Base-by-base conservation (phyloP, 2,888 invertebrate species). In the Troides aeacus region DNA sequence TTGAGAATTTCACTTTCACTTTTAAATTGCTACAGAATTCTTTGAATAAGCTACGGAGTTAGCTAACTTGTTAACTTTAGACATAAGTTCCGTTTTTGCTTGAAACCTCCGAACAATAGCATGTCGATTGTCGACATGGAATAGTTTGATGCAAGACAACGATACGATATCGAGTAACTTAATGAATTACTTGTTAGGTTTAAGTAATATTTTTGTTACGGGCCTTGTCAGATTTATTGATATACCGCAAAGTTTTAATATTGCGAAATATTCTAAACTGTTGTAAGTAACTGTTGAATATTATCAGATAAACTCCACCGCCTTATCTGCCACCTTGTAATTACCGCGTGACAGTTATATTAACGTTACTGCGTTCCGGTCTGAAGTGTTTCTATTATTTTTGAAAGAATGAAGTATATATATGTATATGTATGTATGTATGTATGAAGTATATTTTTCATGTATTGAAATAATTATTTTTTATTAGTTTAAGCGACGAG, bases 41-140 rank as follows among this genome's bases (percentile, higher is more conserved):
- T 58, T 62, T 62, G 66, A 65, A 64, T 21, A 21, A 17, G 12
- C 15, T 15, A 15, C 1, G 46, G 15, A 46, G 15, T 46, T 46
- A 46, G 46, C 46, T 15, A 46, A 10, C 46, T 46, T 46, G 15
- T 46, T 46, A 46, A 12, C 46, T 12, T 46, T 1, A 1, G 10
- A n/a, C 2, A 59, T 66, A 70, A 59, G 66, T 50, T 59, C 17
- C 53, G 23, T 59, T 63, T 66, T 56, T 66, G 1, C 59, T 24
- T 50, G 63, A 39, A 58, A 39, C 18, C 23, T 66, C 30, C 42
- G 46, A 73, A 84, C 83, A 85, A 84, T 79, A 75, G 79, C 76
- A 76, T 79, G 80, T 80, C 83, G 82, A 84, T 84, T 75, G 79
- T 76, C 74, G 71, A 78, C 74, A 79, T 84, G 84, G 86, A 85